Percentiles rank a stretch among this genome's conserved stretches.
These are phyloP conservation scores for Acleris literana DNA, from an alignment of 2,888 invertebrate species.

Conservation along the genomic window DNA sequence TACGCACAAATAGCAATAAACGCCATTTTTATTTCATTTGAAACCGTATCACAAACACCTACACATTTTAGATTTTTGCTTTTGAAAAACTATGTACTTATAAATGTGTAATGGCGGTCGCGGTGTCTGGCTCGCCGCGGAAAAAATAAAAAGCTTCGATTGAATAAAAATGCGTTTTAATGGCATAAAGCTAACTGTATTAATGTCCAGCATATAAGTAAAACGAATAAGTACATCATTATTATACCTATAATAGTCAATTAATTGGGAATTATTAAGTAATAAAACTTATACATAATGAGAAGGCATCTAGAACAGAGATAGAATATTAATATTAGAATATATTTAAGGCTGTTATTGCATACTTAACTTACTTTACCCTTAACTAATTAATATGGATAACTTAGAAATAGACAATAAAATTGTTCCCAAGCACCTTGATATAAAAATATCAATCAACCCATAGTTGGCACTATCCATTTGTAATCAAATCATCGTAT, in stretches of 20 bases:
- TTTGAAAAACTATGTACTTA: too few relatives aligned
- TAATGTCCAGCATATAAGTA: too few relatives aligned
- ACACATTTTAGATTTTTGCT: too few relatives aligned
- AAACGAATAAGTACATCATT: not conserved
- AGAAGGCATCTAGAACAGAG: slow-evolving; percentile 14
- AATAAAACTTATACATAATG: slow-evolving; percentile 6
- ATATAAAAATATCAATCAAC: slow-evolving; percentile 38
- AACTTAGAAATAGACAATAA: slow-evolving; percentile 34
- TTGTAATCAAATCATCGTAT: slow-evolving; percentile 21
- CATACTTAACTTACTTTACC: slow-evolving; percentile 16
- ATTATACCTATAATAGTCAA: slow-evolving; percentile 15
- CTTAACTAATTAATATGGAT: slow-evolving; percentile 35
- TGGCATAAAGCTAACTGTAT: slow-evolving; percentile 22
- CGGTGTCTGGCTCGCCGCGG: too few relatives aligned
- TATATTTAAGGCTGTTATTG: slow-evolving; percentile 20
- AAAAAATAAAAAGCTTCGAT: too few relatives aligned
- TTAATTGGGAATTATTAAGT: slow-evolving; percentile 19
- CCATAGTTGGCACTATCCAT: slow-evolving; percentile 40
- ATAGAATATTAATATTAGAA: slow-evolving; percentile 14
- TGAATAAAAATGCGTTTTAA: slow-evolving; percentile 18
- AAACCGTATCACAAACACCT: too few relatives aligned
- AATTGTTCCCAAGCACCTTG: slow-evolving; percentile 56
- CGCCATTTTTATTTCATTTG: too few relatives aligned
- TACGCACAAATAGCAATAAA: too few relatives aligned
- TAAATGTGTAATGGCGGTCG: too few relatives aligned